Base-by-base conservation (phyloP, 2,888 invertebrate species). In the Agrilus biguttatus region DNA sequence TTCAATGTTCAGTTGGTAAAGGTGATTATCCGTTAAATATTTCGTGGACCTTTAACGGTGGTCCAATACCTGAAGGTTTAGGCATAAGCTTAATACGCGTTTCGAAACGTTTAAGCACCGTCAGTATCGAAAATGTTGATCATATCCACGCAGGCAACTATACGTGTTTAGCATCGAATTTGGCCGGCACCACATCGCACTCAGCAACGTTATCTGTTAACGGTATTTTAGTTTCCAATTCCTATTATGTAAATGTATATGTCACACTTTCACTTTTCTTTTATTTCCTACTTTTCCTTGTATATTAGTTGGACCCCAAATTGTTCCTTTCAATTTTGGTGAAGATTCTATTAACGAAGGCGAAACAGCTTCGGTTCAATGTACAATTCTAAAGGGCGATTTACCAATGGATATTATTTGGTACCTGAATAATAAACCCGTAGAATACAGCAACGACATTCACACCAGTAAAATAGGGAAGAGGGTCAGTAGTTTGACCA, bases 11-110 rank as follows among this genome's bases (percentile, higher is more conserved):
- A 67, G 78, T 85, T 35, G 74, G 76, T 39, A 83, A 84, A 64
- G 86, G 90, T 37, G 89, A 89, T 61, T 70, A 76, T 40, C 89
- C 88, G 7, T 69, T 89, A 33, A 75, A 76, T 56, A 78, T 89
- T 42, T 74, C 74, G 43, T 89, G 87, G 87, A 76, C 70, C 39
- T 73, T 77, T 54, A 71, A 75, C 52, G 69, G 65, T 42, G 62
- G 62, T 48, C 53, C 59, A 21, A 53, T 73, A 14, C 60, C 57
- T 51, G 70, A 68, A 51, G 70, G 71, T 48, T 68, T 67, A 45
- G 53, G 53, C 12, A 58, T 67, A 34, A 58, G 57, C 46, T 55
- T 68, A 41, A 49, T 63, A 42, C 60, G 61, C 37, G 66, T 65
- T 8, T 66, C 65, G 13, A 67, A 66, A 55, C 66, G 68, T 50